Evolutionary conservation across 2,797 vertebrate genomes (phyloP).

Genomic region (Neostethus bicornis): DNA sequence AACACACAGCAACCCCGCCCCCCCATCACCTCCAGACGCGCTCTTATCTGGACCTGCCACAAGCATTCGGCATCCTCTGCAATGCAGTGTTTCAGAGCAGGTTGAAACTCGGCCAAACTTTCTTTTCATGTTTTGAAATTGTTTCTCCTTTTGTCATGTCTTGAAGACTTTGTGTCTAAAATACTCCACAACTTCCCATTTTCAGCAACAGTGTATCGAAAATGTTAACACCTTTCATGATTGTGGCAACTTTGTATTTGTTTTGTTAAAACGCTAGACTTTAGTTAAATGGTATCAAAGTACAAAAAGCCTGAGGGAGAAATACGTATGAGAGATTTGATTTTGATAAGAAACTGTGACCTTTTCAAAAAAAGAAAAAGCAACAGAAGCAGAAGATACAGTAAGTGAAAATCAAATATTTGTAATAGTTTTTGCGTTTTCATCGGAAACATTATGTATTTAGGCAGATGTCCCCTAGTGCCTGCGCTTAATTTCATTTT

Average conservation of each 20-base stretch:
- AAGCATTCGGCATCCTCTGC: slow-evolving; percentile 73
- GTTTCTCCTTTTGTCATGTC: slow-evolving; percentile 49
- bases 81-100: slow-evolving; percentile 74
- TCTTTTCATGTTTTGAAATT: slow-evolving; percentile 40
- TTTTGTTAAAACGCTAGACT: neutral
- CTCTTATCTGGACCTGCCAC: slow-evolving; percentile 73
- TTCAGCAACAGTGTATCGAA: slow-evolving; percentile 2
- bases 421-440: no score
- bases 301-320: no score
- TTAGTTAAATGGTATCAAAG: neutral
- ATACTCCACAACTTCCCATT: slow-evolving; percentile 18
- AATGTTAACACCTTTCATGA: neutral
- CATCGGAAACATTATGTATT: no score
- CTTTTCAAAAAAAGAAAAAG: no score
- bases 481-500: no score
- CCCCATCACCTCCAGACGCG: no score
- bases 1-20: slow-evolving; percentile 59
- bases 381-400: no score
- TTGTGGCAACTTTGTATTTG: no score
- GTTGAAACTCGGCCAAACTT: slow-evolving; percentile 61
- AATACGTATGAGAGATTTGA: no score
- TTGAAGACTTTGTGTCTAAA: slow-evolving; percentile 3
- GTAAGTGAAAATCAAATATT: no score
- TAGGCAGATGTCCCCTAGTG: no score
- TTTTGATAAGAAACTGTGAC: no score